Evolutionary conservation across 2,888 invertebrate genomes (phyloP).

Genomic region (Amblyjoppa proteus): DNA sequence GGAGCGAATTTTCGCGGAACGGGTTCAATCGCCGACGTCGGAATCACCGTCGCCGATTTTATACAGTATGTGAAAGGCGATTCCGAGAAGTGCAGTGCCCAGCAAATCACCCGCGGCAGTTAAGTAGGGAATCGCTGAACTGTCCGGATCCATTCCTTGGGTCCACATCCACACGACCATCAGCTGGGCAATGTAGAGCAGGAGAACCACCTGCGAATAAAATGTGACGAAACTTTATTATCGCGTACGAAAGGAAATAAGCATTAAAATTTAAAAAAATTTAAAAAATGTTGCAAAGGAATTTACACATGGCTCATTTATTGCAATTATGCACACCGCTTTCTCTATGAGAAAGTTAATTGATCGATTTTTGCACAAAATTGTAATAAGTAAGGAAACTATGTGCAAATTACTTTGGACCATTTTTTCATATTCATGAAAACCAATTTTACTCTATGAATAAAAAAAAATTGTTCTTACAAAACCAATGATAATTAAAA

Average conservation of each 20-base stretch:
- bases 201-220: constrained; percentile 87
- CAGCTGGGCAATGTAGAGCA: constrained; percentile 92
- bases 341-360: too few relatives aligned
- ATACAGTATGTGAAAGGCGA: constrained; percentile 91
- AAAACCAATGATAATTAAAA: too few relatives aligned
- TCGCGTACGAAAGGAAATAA: neutral
- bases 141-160: constrained; percentile 93
- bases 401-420: too few relatives aligned
- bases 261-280: neutral
- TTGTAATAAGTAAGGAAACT: too few relatives aligned
- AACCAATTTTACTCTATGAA: too few relatives aligned
- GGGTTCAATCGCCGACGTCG: constrained; percentile 89
- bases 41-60: constrained; percentile 91
- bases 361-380: too few relatives aligned
- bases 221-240: neutral
- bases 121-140: constrained; percentile 95
- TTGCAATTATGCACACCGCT: too few relatives aligned
- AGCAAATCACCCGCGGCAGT: constrained; percentile 95
- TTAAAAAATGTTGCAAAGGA: too few relatives aligned
- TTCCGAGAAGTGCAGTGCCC: constrained; percentile 92
- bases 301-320: too few relatives aligned
- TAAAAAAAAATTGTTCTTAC: too few relatives aligned
- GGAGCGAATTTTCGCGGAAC: neutral
- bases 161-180: constrained; percentile 95
- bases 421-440: too few relatives aligned